Evolutionary conservation across 1,140 invertebrate genomes (phyloP).

Genomic region (Neodiprion lecontei): DNA sequence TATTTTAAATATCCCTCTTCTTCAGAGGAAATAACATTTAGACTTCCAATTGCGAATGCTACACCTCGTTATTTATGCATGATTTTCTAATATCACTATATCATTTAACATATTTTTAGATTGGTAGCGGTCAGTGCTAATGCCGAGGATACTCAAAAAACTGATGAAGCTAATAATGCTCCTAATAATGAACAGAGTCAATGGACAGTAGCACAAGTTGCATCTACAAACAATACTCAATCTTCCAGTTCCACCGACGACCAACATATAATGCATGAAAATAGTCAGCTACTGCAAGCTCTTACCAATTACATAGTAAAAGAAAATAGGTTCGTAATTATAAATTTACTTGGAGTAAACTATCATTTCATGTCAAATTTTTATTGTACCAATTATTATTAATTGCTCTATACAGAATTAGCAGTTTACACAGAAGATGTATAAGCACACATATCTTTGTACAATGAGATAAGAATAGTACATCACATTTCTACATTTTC

Average conservation of each 20-base stretch:
- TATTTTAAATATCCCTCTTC: background rate
- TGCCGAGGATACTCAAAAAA: conserved; percentile 34
- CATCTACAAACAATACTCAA: conserved; percentile 37
- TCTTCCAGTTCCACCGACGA: conserved; percentile 51
- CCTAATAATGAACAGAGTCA: conserved; percentile 44
- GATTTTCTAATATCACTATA: no score
- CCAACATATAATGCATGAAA: conserved; percentile 68
- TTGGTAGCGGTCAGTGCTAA: conserved; percentile 28
- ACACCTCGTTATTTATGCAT: no score
- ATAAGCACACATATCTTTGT: no score
- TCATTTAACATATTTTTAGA: background rate
- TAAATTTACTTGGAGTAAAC: background rate
- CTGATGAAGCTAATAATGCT: conserved; percentile 39
- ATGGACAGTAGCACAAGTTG: conserved; percentile 43
- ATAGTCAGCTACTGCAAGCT: conserved; percentile 75
- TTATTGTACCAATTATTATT: conserved; percentile 9
- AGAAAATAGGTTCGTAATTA: conserved; percentile 65
- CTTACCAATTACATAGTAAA: conserved; percentile 79
- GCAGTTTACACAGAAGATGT: no score
- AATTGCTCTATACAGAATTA: no score
- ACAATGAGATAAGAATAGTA: background rate
- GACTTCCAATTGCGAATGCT: background rate
- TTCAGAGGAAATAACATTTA: conserved; percentile 16
- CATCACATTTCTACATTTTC: conserved; percentile 8
- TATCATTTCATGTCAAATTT: background rate